Evolutionary conservation across 1,140 invertebrate genomes (phyloP), one percentile per base, ranked within the genome.

Genomic region (Oscheius sp.): DNA sequence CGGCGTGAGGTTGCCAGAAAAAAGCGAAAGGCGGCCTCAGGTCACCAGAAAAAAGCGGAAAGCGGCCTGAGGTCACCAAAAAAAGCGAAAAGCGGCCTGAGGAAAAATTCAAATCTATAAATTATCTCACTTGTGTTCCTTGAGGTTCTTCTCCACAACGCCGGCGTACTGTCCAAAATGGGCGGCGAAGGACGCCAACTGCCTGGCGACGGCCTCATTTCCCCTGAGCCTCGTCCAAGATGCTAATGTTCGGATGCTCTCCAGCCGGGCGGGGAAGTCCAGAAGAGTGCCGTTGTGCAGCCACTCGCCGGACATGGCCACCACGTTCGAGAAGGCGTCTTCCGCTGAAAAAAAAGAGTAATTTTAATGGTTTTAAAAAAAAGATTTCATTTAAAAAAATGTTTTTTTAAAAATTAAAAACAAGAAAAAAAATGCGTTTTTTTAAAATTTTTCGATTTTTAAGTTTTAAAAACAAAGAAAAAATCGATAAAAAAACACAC

Each of bases 121-220:
- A n/a, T n/a, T 10, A 10, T 42, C 38, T 42, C 10, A 42, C 38
- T 26, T 55, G 7, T 55, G 49, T 55, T 65, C 90, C 89, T 4
- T 91, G 85, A 3, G 88, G 87, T 26, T 89, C 63, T 88, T 87
- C 1, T 87, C 85, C 0, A 97, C 88, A 79, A 88, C 87, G 0
- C 85, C 74, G 0, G 86, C 77, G 82, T 95, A 96, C 83, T 95
- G 92, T 0, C 85, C 84, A 81, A 94, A 98, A 85, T 93, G 95
- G 75, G 90, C 87, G 82, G 92, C 89, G 1, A 94, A 82, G 85
- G 96, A 96, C 89, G 92, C 93, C 0, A 95, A 80, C 3, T 92
- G 88, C 13, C 88, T 88, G 23, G 90, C 36, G 26, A 68, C 3
- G 15, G 13, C 31, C 1, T 58, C 23, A 10, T 68, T 55, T 23